Percentiles rank a stretch among this genome's conserved stretches.
Evolutionary conservation across 2,113 vertebrate species (phyloP).

Genomic region (Lanius ludovicianus): DNA sequence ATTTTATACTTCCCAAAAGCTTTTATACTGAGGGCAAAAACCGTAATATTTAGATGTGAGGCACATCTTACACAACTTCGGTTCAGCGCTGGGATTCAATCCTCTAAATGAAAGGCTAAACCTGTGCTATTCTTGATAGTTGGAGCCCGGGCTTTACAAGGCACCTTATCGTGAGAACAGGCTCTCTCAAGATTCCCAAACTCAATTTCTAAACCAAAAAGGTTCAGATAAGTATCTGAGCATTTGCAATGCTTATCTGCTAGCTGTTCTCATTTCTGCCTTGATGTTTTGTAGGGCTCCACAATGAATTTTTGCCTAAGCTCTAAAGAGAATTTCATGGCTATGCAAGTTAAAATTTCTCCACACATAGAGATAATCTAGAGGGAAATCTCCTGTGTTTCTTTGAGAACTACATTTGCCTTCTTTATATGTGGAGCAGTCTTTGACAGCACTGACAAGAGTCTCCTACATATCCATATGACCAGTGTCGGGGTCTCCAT

Average conservation of each 20-base stretch:
- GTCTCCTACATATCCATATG: background rate
- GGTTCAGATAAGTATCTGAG: conserved; percentile 52
- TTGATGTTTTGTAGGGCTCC: conserved; percentile 27
- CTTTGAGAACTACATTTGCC: background rate
- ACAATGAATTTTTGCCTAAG: conserved; percentile 4
- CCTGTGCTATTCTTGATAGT: background rate
- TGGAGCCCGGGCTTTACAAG: conserved; percentile 2
- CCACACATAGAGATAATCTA: background rate
- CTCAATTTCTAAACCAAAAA: conserved; percentile 51
- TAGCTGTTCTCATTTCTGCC: conserved; percentile 22
- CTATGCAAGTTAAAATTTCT: conserved; percentile 20
- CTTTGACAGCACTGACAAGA: background rate
- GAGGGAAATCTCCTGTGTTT: background rate
- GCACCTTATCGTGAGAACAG: conserved; percentile 44
- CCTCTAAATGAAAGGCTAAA: background rate
- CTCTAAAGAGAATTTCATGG: background rate
- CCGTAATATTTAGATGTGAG: background rate
- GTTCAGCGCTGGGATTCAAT: background rate
- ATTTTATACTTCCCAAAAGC: background rate
- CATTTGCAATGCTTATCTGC: conserved; percentile 67
- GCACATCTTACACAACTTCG: background rate
- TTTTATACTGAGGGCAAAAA: background rate
- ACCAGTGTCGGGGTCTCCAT: background rate
- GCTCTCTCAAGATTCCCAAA: conserved; percentile 51
- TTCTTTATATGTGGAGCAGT: background rate